phyloP scores from a whole-genome alignment of 1,140 invertebrate genomes.

The Sogatella furcifera region DNA sequence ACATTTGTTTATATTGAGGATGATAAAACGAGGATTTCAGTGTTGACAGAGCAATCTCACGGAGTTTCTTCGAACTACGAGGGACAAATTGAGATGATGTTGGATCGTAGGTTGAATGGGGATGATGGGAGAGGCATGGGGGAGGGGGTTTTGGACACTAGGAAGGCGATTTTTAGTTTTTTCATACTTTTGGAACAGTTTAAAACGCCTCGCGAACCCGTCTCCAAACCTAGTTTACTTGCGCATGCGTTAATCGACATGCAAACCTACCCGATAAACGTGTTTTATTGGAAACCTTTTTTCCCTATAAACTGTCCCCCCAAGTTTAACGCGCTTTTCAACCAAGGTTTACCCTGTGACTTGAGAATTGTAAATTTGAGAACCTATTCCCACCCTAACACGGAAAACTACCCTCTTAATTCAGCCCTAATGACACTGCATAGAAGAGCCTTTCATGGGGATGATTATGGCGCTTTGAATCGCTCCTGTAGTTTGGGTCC shows the following conservation, averaged over 20 bases:
- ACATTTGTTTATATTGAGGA: conserved; percentile 2
- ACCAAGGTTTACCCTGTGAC: neutral
- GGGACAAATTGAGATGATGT: conserved; percentile 11
- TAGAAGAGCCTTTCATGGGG: neutral
- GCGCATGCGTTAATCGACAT: neutral
- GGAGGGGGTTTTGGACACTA: conserved; percentile 5
- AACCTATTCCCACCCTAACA: neutral
- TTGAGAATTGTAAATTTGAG: neutral
- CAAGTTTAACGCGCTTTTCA: neutral
- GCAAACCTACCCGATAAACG: neutral
- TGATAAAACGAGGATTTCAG: neutral
- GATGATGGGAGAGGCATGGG: conserved; percentile 12
- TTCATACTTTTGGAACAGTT: neutral
- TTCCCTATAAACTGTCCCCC: neutral
- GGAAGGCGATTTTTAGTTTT: neutral
- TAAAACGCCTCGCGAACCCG: neutral
- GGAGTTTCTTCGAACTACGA: conserved; percentile 3
- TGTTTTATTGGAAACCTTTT: neutral
- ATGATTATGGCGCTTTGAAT: too few species aligned
- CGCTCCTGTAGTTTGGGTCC: too few species aligned
- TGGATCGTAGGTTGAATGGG: conserved; percentile 2
- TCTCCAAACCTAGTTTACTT: neutral
- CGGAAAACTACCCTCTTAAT: neutral
- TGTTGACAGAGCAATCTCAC: conserved; percentile 11
- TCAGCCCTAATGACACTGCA: neutral